These are phyloP conservation scores for Atta texana DNA, from an alignment of 1,140 invertebrate species.

Conservation along the genomic window DNA sequence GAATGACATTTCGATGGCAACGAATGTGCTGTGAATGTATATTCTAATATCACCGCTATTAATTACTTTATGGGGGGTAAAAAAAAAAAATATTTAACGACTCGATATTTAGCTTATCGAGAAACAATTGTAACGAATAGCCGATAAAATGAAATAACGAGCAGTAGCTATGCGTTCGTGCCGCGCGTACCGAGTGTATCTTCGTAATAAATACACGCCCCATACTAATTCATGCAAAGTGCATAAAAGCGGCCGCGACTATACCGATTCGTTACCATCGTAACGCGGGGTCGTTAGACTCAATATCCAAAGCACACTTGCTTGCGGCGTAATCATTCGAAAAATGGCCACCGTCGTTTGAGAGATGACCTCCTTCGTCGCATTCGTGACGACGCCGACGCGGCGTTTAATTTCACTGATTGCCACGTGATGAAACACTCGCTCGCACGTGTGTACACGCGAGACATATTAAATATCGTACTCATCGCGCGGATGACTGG, in stretches of 20 bases:
- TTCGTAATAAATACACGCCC: constrained; percentile 36
- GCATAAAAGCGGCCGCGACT: constrained; percentile 33
- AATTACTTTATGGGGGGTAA: neutral
- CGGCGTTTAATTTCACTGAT: constrained; percentile 47
- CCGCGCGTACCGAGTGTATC: neutral
- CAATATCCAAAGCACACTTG: constrained; percentile 33
- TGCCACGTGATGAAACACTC: constrained; percentile 23
- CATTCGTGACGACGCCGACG: constrained; percentile 1
- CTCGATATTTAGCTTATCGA: constrained; percentile 18
- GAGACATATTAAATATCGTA: neutral
- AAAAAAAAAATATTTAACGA: neutral
- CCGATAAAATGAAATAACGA: constrained; percentile 54
- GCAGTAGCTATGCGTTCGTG: constrained; percentile 20
- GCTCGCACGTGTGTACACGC: constrained; percentile 3
- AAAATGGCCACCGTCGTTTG: constrained; percentile 24
- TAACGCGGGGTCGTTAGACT: constrained; percentile 45
- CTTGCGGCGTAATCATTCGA: constrained; percentile 27
- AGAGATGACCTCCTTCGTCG: neutral
- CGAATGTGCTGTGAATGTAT: neutral
- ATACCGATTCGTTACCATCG: constrained; percentile 35
- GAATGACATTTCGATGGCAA: neutral
- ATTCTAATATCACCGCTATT: constrained; percentile 33
- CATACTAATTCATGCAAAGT: constrained; percentile 53
- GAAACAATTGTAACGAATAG: constrained; percentile 40
- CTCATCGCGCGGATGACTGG: constrained; percentile 1